Conservation (phyloP, 2,888 invertebrate species). For the Ceriagrion tenellum region DNA sequence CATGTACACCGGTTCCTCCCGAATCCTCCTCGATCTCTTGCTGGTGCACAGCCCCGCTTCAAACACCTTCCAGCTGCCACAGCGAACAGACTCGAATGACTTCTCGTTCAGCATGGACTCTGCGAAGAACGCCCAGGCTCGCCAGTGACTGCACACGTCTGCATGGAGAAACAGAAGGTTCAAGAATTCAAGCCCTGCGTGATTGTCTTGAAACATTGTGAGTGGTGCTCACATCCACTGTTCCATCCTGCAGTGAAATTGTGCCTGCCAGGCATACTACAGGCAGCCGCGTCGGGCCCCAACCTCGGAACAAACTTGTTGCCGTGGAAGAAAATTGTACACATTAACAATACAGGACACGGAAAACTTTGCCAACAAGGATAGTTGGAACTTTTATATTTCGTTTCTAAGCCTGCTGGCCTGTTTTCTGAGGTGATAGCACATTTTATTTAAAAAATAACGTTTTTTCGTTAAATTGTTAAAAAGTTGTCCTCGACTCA, state of each 20-base stretch:
- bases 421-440: too few species aligned
- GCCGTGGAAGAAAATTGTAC: too few species aligned
- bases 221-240: too few species aligned
- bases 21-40: constrained; percentile 71
- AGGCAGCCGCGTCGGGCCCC: too few species aligned
- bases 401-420: not conserved
- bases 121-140: constrained; percentile 38
- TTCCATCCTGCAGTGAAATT: too few species aligned
- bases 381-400: not conserved
- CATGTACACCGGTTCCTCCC: constrained; percentile 42
- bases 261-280: too few species aligned
- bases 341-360: not conserved
- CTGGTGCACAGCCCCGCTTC: constrained; percentile 77
- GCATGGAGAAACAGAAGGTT: not conserved
- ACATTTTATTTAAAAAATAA: too few species aligned
- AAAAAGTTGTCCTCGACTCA: too few species aligned
- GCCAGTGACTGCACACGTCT: constrained; percentile 56
- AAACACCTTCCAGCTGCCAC: constrained; percentile 79
- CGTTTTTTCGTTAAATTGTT: too few species aligned
- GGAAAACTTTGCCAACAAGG: not conserved
- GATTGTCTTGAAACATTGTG: too few species aligned
- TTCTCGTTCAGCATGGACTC: constrained; percentile 40
- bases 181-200: not conserved
- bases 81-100: constrained; percentile 79
- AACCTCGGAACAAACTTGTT: too few species aligned